These are phyloP conservation scores for Eueides isabella DNA, from an alignment of 1,140 invertebrate species.

Conservation along the genomic window DNA sequence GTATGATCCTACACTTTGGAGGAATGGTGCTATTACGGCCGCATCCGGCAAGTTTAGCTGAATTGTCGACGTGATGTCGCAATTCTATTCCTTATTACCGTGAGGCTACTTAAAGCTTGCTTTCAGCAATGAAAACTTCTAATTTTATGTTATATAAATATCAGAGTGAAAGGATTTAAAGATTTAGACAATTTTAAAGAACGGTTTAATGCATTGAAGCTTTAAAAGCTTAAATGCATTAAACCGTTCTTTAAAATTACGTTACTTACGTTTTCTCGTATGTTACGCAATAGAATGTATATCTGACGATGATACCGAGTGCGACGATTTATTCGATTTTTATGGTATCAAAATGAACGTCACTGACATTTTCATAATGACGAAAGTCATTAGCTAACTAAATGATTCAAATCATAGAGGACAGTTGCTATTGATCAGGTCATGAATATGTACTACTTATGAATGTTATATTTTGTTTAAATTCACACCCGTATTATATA, in stretches of 20 bases:
- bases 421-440: background rate
- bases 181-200: too few species aligned
- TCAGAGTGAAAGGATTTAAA: background rate
- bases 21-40: slow-evolving; percentile 51
- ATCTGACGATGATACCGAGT: background rate
- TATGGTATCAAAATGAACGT: slow-evolving; percentile 13
- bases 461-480: too few species aligned
- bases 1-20: slow-evolving; percentile 40
- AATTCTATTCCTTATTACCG: slow-evolving; percentile 51
- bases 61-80: slow-evolving; percentile 55
- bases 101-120: slow-evolving; percentile 33
- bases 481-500: too few species aligned
- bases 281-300: background rate
- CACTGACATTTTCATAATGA: slow-evolving; percentile 34
- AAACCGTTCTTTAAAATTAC: background rate
- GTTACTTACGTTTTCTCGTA: too few species aligned
- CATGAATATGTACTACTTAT: background rate
- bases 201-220: too few species aligned
- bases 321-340: slow-evolving; percentile 10
- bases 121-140: slow-evolving; percentile 13
- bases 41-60: slow-evolving; percentile 50
- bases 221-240: slow-evolving; percentile 1
- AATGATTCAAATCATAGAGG: slow-evolving; percentile 28
- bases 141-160: slow-evolving; percentile 17
- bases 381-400: slow-evolving; percentile 31